A percentile compares a stretch with the other conserved stretches of the same genome.
Conservation (phyloP, 2,797 vertebrate genomes). For the Hypotaenidia okinawae region DNA sequence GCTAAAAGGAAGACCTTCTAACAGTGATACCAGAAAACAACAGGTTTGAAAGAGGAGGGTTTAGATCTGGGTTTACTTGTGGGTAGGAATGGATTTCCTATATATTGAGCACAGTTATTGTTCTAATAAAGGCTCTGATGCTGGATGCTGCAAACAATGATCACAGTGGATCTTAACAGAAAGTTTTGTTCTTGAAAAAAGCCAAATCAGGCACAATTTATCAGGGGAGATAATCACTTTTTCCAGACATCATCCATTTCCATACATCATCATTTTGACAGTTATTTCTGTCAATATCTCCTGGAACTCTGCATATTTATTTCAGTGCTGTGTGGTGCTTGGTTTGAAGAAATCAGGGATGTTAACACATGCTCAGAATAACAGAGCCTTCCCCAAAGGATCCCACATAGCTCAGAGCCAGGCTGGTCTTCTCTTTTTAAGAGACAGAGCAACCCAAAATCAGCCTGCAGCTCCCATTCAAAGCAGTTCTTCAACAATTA, state of each 20-base stretch:
- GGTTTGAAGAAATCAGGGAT: not conserved
- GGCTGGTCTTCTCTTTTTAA: not conserved
- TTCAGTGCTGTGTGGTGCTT: not conserved
- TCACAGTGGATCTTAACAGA: not conserved
- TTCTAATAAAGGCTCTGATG: not conserved
- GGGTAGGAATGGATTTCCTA: not conserved
- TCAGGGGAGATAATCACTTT: not conserved
- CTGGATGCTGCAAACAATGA: not conserved
- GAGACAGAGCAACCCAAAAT: not conserved
- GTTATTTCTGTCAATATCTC: not conserved
- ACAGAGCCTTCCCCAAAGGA: not conserved
- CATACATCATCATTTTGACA: too few species aligned
- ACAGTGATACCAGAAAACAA: not conserved
- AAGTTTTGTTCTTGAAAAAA: not conserved
- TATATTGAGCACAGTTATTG: not conserved
- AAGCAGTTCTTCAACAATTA: not conserved
- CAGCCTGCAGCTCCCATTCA: constrained; percentile 5
- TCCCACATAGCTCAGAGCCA: not conserved
- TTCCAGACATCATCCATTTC: not conserved
- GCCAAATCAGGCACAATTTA: not conserved
- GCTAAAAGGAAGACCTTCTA: not conserved
- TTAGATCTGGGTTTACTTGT: not conserved
- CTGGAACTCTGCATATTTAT: not conserved
- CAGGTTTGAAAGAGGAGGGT: not conserved
- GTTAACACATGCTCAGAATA: not conserved